Base-by-base conservation (phyloP, 2,797 vertebrate species). In the Rhinogobio ventralis region DNA sequence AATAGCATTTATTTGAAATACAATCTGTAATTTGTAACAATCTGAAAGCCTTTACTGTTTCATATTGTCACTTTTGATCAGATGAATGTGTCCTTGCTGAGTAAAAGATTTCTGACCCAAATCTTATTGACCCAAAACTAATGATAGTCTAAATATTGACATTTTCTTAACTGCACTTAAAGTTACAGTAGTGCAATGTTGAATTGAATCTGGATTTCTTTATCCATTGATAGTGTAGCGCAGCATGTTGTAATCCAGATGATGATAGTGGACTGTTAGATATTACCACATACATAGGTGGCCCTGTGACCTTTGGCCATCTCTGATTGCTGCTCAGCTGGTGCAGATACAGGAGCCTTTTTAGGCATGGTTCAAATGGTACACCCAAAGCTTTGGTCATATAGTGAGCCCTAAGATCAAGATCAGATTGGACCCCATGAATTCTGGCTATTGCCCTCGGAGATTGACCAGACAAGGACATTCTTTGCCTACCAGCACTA, bases 391-490 rank as follows among this genome's bases (percentile, higher is more conserved):
- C 73, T 67, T 73, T 77, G 49, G 85, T 73, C 83, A 69, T 84
- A 72, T 39, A 53, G 57, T 81, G 84, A 90, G 88, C 86, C 82
- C 84, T 85, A 46, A 72, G 88, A 84, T 69, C 77, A 89, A 60
- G 85, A 84, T 71, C 53, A 87, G 66, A 33, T 45, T 25, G 82
- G 72, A 81, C 81, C 85, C 83, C 66, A 81, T 76, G 69, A 78
- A 78, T 84, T 78, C 82, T 68, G 85, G 72, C 88, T 82, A 76
- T 81, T 91, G 84, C 82, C 88, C 75, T 87, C 73, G 83, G 87
- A 90, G 85, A 82, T 81, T 84, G 74, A 89, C 87, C 62, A 89
- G 90, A 90, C 88, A 93, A 93, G 91, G 88, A 88, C 89, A 90
- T 33, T 87, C 88, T 88, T 88, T 71, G 73, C 71, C 67, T 67